Percentiles rank a stretch among this genome's conserved stretches.
Conservation (phyloP, 2,797 vertebrate species). For the Micrastur ruficollis region DNA sequence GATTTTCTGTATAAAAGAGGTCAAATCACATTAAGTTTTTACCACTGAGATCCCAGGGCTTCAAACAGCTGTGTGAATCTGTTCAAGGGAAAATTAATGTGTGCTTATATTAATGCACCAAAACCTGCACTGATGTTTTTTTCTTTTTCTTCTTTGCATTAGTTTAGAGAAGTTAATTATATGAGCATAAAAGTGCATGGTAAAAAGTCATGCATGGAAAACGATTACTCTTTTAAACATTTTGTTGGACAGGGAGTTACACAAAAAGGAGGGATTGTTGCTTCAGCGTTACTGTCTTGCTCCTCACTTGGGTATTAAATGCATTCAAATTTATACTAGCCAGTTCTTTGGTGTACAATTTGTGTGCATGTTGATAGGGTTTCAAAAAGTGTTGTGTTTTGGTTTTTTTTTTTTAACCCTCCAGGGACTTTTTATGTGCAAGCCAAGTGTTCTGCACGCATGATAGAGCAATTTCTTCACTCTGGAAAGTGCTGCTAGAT, state of each 20-base stretch:
- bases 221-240: slow-evolving; percentile 5
- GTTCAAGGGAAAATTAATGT: neutral
- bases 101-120: neutral
- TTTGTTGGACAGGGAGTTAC: slow-evolving; percentile 2
- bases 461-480: slow-evolving; percentile 12
- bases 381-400: neutral
- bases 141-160: neutral
- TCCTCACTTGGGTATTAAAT: neutral
- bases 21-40: slow-evolving; percentile 10
- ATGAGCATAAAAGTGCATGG: neutral
- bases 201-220: slow-evolving; percentile 11
- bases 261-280: neutral
- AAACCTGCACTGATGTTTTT: neutral
- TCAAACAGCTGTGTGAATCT: neutral
- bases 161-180: neutral
- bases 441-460: slow-evolving; percentile 39
- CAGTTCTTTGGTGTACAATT: neutral
- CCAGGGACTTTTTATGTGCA: neutral
- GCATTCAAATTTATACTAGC: slow-evolving; percentile 3
- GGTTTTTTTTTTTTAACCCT: neutral
- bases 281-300: neutral
- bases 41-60: neutral
- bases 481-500: slow-evolving; percentile 32
- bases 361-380: slow-evolving; percentile 23
- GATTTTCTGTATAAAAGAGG: neutral